Percentiles rank a stretch among this genome's conserved stretches.
Conservation (phyloP, 2,113 vertebrate species). For the Anoplopoma fimbria region DNA sequence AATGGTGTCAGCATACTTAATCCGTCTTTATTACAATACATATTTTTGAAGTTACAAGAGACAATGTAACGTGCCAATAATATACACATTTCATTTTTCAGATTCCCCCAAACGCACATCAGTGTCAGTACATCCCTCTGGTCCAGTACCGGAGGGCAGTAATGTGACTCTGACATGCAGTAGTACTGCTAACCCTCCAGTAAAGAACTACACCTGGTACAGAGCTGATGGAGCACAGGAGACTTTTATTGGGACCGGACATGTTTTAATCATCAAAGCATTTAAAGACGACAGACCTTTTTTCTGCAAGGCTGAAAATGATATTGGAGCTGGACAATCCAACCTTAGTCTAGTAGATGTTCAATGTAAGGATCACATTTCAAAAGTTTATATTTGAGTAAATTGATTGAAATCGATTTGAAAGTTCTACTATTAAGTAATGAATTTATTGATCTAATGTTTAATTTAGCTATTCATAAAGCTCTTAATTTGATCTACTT, state of each 20-base stretch:
- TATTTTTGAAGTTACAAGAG: no score
- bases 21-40: no score
- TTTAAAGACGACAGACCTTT: rapidly evolving
- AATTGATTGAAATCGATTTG: not conserved
- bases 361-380: conserved; percentile 14
- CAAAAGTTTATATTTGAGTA: not conserved
- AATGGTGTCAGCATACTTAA: no score
- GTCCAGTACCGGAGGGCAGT: conserved; percentile 18
- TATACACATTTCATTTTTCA: not conserved
- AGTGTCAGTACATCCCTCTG: conserved; percentile 31
- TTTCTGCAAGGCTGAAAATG: conserved; percentile 9
- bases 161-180: conserved; percentile 26
- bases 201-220: conserved; percentile 39
- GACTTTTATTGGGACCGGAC: not conserved
- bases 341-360: not conserved
- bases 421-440: not conserved
- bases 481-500: not conserved
- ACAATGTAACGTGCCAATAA: no score
- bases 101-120: not conserved
- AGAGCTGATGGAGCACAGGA: conserved; percentile 31
- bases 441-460: not conserved
- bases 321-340: conserved; percentile 3
- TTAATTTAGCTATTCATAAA: not conserved
- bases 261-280: not conserved
- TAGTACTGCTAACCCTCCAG: conserved; percentile 29